Evolutionary conservation across 2,113 vertebrate species (phyloP).

Genomic region (Aspiorhynchus laticeps): DNA sequence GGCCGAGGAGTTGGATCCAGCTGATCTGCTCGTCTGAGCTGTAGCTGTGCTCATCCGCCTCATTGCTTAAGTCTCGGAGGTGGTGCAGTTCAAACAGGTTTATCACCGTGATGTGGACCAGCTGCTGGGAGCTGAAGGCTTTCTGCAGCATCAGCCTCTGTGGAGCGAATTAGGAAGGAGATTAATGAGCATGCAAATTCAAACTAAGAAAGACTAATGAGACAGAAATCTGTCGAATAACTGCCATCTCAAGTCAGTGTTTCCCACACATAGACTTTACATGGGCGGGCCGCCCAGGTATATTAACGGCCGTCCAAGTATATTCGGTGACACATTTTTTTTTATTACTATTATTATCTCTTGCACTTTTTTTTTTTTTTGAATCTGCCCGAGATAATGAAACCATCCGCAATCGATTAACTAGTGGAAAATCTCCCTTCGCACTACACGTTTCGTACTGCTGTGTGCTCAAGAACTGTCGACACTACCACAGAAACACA

Average conservation of each 20-base stretch:
- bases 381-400: too few species aligned
- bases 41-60: constrained; percentile 82
- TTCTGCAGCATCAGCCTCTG: constrained; percentile 94
- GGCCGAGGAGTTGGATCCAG: constrained; percentile 93
- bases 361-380: too few species aligned
- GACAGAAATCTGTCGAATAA: not conserved
- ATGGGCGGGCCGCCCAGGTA: too few species aligned
- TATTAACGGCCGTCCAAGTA: too few species aligned
- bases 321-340: too few species aligned
- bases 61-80: constrained; percentile 88
- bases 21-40: constrained; percentile 86
- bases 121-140: constrained; percentile 96
- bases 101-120: constrained; percentile 97
- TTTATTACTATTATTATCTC: too few species aligned
- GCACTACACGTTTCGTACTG: too few species aligned
- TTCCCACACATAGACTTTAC: too few species aligned
- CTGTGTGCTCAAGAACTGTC: too few species aligned
- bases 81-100: constrained; percentile 98
- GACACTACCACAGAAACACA: too few species aligned
- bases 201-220: constrained; percentile 9
- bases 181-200: not conserved
- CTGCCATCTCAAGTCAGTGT: not conserved
- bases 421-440: too few species aligned
- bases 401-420: too few species aligned
- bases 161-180: constrained; percentile 11